Base-by-base conservation (phyloP, 2,113 vertebrate genomes). In the Silurus glanis region DNA sequence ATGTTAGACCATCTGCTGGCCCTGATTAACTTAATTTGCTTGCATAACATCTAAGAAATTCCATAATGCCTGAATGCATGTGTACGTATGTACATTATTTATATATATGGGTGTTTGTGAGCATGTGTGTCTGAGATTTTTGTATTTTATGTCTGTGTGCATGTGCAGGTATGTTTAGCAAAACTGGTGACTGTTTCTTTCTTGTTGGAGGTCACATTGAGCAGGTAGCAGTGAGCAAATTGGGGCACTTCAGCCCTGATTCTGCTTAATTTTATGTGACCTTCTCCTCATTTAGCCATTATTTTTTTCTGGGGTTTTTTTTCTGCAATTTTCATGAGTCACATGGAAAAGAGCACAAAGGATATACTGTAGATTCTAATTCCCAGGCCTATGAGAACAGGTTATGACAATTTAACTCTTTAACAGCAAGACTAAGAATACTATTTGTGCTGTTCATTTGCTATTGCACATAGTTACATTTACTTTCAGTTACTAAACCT, bases 141-240 rank as follows among this genome's bases (percentile, higher is more conserved):
- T 66, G 8, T 56, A 37, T 66, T 66, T 66, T 28, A 28, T 69
- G 51, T 83, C n/a, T 83, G 25, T 69, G 64, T 37, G 80, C 51
- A 71, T 56, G 64, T 37, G 82, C 82, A 83, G 82, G 82, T 71
- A 64, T 64, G 21, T n/a, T 7, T 64, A 61, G 61, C 7, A 64
- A 9, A 64, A 64, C 21, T n/a, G n/a, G 61, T 64, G 61, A n/a
- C 61, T 64, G 61, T n/a, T 64, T 64, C 61, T 9, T 61, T 23
- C 59, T 61, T 64, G 21, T 64, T 64, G 61, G 6, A 64, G 61
- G 61, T 64, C 61, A 64, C 61, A n/a, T n/a, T 64, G 61, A n/a
- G 61, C 61, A 64, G 8, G 23, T 64, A 64, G 61, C 61, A 64
- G 23, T 23, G 61, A 64, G 61, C 61, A n/a, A 64, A 64, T n/a